These are phyloP conservation scores for Perodicticus potto DNA, from an alignment of 2,797 vertebrate species.

Conservation along the genomic window DNA sequence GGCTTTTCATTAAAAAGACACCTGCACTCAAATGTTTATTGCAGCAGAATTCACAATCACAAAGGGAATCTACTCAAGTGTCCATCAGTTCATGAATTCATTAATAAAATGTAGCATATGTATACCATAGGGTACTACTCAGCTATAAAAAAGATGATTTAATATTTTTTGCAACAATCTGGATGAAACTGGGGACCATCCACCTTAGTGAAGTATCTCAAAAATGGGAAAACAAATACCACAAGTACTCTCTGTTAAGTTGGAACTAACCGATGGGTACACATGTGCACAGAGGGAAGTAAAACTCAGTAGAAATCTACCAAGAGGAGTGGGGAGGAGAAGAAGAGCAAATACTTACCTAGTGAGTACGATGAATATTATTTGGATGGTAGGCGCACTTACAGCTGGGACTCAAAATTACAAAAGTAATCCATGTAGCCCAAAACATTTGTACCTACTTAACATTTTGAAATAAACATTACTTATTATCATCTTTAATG, in stretches of 20 bases:
- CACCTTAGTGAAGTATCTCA: background rate
- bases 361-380: background rate
- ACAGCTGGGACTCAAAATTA: background rate
- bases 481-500: background rate
- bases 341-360: background rate
- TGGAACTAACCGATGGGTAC: background rate
- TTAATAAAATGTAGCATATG: background rate
- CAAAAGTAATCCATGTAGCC: background rate
- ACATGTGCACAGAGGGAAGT: background rate
- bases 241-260: background rate
- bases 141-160: background rate
- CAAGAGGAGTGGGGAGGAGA: no score
- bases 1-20: background rate
- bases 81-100: background rate
- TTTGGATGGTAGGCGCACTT: background rate
- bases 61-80: background rate
- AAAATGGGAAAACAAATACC: background rate
- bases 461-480: background rate
- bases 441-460: background rate
- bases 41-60: background rate
- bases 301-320: background rate
- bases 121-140: background rate
- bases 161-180: background rate
- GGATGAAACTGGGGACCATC: background rate
- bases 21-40: background rate